Evolutionary conservation across 2,797 vertebrate species (phyloP).

Genomic region (Platalea minor): DNA sequence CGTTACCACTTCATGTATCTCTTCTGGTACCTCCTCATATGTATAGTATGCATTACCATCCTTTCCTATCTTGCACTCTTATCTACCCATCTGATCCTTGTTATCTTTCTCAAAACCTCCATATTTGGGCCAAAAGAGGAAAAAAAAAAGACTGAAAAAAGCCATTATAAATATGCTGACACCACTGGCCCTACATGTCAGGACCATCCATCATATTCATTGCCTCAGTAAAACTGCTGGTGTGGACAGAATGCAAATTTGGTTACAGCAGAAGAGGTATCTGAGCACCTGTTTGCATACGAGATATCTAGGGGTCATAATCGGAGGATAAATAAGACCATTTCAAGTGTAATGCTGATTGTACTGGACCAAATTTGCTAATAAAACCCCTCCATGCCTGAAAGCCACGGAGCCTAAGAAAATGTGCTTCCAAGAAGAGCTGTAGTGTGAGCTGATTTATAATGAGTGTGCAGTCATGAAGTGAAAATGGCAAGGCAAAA

Average conservation of each 20-base stretch:
- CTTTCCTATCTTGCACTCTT: background rate
- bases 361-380: background rate
- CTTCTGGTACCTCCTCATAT: background rate
- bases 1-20: background rate
- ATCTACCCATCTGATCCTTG: background rate
- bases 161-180: constrained; percentile 2
- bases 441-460: background rate
- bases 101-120: background rate
- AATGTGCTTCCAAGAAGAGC: background rate
- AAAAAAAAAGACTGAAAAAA: background rate
- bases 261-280: background rate
- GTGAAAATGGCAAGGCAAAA: background rate
- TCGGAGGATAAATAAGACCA: background rate
- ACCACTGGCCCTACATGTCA: background rate
- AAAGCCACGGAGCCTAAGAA: background rate
- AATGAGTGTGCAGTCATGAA: background rate
- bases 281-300: background rate
- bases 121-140: background rate
- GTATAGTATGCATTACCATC: too few species aligned
- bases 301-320: background rate
- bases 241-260: constrained; percentile 24
- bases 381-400: constrained; percentile 19
- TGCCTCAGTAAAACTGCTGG: background rate
- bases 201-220: background rate
- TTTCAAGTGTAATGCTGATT: background rate